Conservation (phyloP, 2,888 invertebrate genomes). For the Caenorhabditis japonica region DNA sequence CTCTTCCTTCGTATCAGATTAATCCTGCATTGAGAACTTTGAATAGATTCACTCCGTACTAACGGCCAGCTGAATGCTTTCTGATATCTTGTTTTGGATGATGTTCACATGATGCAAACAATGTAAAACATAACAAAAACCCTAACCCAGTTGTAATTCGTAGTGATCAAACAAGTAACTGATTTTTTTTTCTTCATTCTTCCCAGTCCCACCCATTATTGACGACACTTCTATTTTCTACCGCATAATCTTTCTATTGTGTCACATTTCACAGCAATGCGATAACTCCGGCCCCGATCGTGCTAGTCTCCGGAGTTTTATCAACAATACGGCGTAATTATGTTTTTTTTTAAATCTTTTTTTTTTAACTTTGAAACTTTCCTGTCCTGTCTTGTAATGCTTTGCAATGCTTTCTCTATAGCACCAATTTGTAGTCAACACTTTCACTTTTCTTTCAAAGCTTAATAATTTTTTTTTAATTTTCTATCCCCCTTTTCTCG, state of each 20-base stretch:
- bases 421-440: neutral
- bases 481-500: neutral
- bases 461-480: neutral
- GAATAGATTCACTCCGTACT: constrained; percentile 68
- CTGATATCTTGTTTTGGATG: neutral
- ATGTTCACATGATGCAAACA: constrained; percentile 6
- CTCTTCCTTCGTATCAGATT: constrained; percentile 58
- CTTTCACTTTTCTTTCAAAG: neutral
- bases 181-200: too few species aligned
- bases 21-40: constrained; percentile 58
- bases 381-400: too few species aligned
- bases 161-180: too few species aligned
- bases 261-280: constrained; percentile 37
- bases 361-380: too few species aligned
- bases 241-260: constrained; percentile 30
- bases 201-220: too few species aligned
- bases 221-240: constrained; percentile 4
- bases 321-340: constrained; percentile 31
- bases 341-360: neutral
- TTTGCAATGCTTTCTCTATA: too few species aligned
- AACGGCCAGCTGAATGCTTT: neutral
- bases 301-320: constrained; percentile 38
- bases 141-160: too few species aligned
- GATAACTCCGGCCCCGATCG: constrained; percentile 18
- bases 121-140: constrained; percentile 1